phyloP scores from a whole-genome alignment of 2,113 vertebrate genomes.

The Phyllopteryx taeniolatus region DNA sequence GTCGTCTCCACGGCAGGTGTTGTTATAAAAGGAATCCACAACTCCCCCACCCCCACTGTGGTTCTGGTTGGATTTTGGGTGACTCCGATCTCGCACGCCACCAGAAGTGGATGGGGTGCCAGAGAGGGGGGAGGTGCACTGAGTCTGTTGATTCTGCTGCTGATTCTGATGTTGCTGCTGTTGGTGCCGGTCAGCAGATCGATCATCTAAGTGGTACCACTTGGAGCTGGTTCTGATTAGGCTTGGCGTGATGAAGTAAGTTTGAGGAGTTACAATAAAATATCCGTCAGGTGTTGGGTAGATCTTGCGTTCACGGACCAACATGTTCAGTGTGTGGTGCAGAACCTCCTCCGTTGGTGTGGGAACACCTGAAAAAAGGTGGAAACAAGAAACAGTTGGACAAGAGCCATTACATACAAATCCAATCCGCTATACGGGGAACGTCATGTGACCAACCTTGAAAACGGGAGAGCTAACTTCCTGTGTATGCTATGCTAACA shows the following conservation, averaged over 20 bases:
- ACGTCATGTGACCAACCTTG: no score
- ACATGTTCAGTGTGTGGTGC: slow-evolving; percentile 90
- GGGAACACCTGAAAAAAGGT: slow-evolving; percentile 82
- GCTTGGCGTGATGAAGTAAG: slow-evolving; percentile 97
- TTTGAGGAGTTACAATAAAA: slow-evolving; percentile 97
- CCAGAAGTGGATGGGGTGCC: slow-evolving; percentile 90
- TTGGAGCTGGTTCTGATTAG: slow-evolving; percentile 97
- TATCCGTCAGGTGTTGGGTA: slow-evolving; percentile 96
- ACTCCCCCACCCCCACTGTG: slow-evolving; percentile 66
- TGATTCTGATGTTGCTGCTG: slow-evolving; percentile 59
- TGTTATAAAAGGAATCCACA: slow-evolving; percentile 85
- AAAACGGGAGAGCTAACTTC: no score
- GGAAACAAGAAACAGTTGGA: slow-evolving; percentile 14
- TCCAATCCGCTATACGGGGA: background rate
- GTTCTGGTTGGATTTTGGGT: slow-evolving; percentile 81
- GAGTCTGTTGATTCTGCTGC: slow-evolving; percentile 78
- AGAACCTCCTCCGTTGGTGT: slow-evolving; percentile 96
- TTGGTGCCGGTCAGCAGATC: slow-evolving; percentile 87
- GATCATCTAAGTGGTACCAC: slow-evolving; percentile 98
- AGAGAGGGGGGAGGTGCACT: slow-evolving; percentile 92
- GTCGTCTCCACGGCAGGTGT: slow-evolving; percentile 87
- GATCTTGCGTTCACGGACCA: slow-evolving; percentile 96
- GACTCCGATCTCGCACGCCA: slow-evolving; percentile 85
- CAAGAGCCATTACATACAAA: background rate
- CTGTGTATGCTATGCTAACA: no score